A percentile compares a stretch with the other conserved stretches of the same genome.
phyloP scores from a whole-genome alignment of 2,888 invertebrate genomes.

The Tridacna gigas region DNA sequence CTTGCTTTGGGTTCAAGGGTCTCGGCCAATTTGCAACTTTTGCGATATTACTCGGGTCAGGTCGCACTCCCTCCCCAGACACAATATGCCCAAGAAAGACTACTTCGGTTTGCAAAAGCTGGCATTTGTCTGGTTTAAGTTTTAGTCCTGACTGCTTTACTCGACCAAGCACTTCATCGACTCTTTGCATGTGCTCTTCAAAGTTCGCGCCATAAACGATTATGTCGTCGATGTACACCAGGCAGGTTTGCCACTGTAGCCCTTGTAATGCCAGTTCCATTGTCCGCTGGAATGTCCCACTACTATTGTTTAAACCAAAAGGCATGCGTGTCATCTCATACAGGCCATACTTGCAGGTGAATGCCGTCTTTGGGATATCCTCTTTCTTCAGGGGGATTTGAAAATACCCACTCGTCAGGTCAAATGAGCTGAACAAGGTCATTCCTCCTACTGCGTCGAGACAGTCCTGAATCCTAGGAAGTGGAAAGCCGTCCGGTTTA shows the following conservation, averaged over 20 bases:
- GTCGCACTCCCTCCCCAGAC: constrained; percentile 24
- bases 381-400: constrained; percentile 2
- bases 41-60: constrained; percentile 7
- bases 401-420: constrained; percentile 7
- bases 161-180: constrained; percentile 34
- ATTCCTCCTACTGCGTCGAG: neutral
- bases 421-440: neutral
- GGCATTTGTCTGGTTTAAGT: constrained; percentile 50
- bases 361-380: constrained; percentile 2
- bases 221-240: constrained; percentile 51
- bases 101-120: constrained; percentile 33
- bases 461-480: neutral
- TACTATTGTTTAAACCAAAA: constrained; percentile 12
- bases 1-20: neutral
- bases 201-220: constrained; percentile 37
- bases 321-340: neutral
- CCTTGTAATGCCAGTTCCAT: too few relatives aligned
- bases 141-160: constrained; percentile 30
- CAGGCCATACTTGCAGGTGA: neutral
- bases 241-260: constrained; percentile 42
- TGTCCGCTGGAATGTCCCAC: constrained; percentile 6
- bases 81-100: constrained; percentile 33
- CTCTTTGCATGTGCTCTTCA: constrained; percentile 41
- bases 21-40: constrained; percentile 15
- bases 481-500: neutral